Conservation (phyloP, 2,113 vertebrate genomes). For the Trematomus loennbergii region DNA sequence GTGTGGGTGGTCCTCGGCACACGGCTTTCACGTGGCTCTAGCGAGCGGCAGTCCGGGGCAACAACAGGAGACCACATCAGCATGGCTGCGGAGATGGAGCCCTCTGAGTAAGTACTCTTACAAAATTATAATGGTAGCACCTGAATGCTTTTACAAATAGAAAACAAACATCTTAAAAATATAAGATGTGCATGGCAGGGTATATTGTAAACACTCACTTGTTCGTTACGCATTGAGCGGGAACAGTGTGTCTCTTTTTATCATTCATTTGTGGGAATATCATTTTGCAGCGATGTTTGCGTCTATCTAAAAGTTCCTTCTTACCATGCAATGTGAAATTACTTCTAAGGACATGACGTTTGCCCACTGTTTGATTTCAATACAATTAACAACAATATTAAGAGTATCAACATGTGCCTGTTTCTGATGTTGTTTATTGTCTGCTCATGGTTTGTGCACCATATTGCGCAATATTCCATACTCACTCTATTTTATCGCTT, state of each 20-base stretch:
- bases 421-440: conserved; percentile 5
- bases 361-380: not conserved
- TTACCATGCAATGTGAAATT: not conserved
- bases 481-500: not conserved
- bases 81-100: conserved; percentile 85
- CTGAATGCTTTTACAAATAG: not conserved
- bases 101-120: conserved; percentile 81
- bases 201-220: not conserved
- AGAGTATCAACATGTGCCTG: not conserved
- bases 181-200: not conserved
- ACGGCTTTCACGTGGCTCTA: conserved; percentile 79
- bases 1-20: conserved; percentile 79
- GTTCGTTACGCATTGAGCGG: not conserved
- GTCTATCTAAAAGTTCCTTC: not conserved
- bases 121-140: not conserved
- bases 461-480: conserved; percentile 6
- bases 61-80: conserved; percentile 57
- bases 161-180: not conserved
- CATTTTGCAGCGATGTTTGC: not conserved
- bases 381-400: not conserved
- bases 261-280: not conserved
- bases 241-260: not conserved
- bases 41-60: conserved; percentile 63
- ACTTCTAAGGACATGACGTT: not conserved
- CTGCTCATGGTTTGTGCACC: not conserved